phyloP scores from a whole-genome alignment of 1,140 invertebrate genomes.

The Gonioctena quinquepunctata region DNA sequence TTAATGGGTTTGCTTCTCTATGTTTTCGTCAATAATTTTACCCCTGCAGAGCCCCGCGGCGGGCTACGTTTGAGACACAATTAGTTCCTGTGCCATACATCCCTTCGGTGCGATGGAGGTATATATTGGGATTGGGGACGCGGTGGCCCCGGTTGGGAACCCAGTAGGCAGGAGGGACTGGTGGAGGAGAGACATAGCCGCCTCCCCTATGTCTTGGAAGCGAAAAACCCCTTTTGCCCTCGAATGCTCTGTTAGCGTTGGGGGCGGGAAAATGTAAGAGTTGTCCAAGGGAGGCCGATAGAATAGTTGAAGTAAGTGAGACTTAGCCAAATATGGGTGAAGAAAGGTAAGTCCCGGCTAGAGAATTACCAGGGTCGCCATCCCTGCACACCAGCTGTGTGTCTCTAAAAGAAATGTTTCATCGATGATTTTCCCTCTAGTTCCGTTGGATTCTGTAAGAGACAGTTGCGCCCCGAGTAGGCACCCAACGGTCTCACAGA shows the following conservation, averaged over 20 bases:
- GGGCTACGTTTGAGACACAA: neutral
- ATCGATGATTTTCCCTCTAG: neutral
- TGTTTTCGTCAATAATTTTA: too few relatives aligned
- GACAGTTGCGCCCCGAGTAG: neutral
- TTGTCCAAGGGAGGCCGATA: neutral
- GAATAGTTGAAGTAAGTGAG: neutral
- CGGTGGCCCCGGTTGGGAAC: neutral
- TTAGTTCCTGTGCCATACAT: neutral
- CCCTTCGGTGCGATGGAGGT: neutral
- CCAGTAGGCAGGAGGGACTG: neutral
- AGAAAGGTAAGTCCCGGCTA: neutral
- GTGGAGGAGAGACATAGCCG: neutral
- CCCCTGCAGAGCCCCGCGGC: too few relatives aligned
- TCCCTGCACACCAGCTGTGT: neutral
- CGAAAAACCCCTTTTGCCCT: neutral
- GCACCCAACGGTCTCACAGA: neutral
- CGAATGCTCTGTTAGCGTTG: neutral
- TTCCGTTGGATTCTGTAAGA: neutral
- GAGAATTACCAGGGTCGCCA: neutral
- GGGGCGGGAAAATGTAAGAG: neutral
- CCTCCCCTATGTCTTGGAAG: neutral
- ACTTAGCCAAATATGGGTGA: neutral
- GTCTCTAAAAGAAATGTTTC: neutral
- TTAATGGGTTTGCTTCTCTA: too few relatives aligned
- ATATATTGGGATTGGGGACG: neutral